These are phyloP conservation scores for Bergia puertoricense DNA, from an alignment of 92 coral and sea anemone genomes.

Conservation along the genomic window DNA sequence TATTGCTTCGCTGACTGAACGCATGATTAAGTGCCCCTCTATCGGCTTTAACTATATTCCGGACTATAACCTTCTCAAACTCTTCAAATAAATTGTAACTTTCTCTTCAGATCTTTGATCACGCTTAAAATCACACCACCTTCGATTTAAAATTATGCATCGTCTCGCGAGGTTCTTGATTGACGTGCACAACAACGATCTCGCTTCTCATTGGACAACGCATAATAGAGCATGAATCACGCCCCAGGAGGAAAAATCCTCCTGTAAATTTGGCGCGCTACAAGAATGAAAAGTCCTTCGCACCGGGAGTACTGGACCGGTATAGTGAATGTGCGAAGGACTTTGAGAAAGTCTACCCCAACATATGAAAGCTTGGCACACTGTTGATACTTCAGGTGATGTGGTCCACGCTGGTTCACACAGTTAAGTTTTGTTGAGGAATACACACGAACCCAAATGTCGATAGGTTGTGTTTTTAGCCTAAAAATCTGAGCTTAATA, in stretches of 20 bases:
- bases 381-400: too few species aligned
- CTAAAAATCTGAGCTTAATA: too few species aligned
- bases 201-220: constrained; percentile 6
- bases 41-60: not conserved
- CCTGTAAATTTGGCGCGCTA: constrained; percentile 10
- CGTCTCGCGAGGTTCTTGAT: not conserved
- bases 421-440: too few species aligned
- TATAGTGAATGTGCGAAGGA: constrained; percentile 9
- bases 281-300: constrained; percentile 15
- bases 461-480: too few species aligned
- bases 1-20: not conserved
- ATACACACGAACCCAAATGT: too few species aligned
- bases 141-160: too few species aligned
- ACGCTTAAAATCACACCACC: too few species aligned
- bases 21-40: not conserved
- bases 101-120: not conserved
- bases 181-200: not conserved
- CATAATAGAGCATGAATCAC: not conserved
- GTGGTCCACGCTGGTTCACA: too few species aligned
- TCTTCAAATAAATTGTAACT: constrained; percentile 2
- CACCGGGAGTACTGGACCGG: constrained; percentile 19
- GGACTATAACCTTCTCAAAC: not conserved
- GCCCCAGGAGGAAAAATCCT: not conserved
- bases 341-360: not conserved
- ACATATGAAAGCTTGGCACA: too few species aligned